phyloP scores from a whole-genome alignment of 2,113 vertebrate species.

The Donacobius atricapilla region DNA sequence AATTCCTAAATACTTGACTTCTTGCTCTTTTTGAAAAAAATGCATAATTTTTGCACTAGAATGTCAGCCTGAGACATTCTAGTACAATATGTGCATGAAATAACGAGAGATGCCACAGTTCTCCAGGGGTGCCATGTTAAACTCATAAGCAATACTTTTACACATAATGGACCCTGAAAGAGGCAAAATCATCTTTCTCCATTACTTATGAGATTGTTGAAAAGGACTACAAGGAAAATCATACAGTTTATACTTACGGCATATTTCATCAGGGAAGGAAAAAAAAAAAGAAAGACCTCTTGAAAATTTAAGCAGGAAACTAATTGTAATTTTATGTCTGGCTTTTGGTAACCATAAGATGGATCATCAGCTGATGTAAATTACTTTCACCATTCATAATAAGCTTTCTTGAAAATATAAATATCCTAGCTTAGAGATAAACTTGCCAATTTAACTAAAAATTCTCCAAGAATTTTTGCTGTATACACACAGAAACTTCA shows the following conservation, averaged over 20 bases:
- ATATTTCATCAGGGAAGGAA: background rate
- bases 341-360: background rate
- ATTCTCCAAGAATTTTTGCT: background rate
- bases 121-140: background rate
- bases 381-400: background rate
- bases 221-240: background rate
- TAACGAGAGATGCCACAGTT: background rate
- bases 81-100: background rate
- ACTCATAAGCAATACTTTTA: background rate
- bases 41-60: background rate
- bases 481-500: background rate
- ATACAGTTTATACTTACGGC: background rate
- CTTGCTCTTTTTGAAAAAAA: background rate
- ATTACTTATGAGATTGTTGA: background rate
- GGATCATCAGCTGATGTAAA: background rate
- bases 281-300: background rate
- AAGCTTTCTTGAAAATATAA: background rate
- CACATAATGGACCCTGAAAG: background rate
- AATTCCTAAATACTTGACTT: background rate
- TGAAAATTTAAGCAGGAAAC: background rate
- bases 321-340: background rate
- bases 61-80: background rate
- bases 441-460: background rate
- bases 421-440: background rate
- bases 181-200: background rate